These are phyloP conservation scores for Raja brachyura DNA, from an alignment of 2,113 vertebrate species.

Conservation along the genomic window DNA sequence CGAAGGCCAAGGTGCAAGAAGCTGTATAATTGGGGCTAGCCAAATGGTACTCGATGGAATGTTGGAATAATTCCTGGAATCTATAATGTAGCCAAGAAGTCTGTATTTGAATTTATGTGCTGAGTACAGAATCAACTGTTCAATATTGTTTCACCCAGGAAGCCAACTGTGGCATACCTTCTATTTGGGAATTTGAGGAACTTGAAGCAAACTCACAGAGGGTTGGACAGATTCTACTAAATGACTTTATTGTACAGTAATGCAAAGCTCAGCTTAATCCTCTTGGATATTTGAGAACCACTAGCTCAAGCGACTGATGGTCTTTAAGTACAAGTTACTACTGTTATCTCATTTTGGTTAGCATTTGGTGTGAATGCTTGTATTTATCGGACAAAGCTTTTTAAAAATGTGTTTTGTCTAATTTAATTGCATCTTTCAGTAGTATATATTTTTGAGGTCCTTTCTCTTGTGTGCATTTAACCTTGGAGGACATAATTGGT, in stretches of 20 bases:
- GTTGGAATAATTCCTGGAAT: not conserved
- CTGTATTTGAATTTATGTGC: constrained; percentile 17
- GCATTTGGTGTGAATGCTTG: constrained; percentile 4
- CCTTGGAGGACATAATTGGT: not conserved
- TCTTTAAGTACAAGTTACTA: not conserved
- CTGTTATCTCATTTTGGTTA: not conserved
- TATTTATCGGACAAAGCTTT: not conserved
- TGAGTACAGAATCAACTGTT: constrained; percentile 14
- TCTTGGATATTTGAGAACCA: constrained; percentile 11
- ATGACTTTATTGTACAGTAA: constrained; percentile 20
- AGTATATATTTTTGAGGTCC: not conserved
- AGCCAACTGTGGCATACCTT: constrained; percentile 26
- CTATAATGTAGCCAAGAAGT: not conserved
- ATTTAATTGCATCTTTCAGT: not conserved
- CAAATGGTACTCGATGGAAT: not conserved
- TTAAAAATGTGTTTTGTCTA: not conserved
- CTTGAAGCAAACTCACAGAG: not conserved
- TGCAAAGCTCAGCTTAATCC: constrained; percentile 4
- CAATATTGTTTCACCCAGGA: constrained; percentile 1
- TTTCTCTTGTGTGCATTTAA: not conserved
- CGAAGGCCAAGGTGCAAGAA: not conserved
- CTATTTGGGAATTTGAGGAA: constrained; percentile 21
- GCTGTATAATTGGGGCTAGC: not conserved
- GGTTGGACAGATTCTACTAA: not conserved
- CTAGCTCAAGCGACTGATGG: not conserved